Evolutionary conservation across 2,113 vertebrate genomes (phyloP), one percentile per base, ranked within the genome.

Genomic region (Tylochromis polylepis): DNA sequence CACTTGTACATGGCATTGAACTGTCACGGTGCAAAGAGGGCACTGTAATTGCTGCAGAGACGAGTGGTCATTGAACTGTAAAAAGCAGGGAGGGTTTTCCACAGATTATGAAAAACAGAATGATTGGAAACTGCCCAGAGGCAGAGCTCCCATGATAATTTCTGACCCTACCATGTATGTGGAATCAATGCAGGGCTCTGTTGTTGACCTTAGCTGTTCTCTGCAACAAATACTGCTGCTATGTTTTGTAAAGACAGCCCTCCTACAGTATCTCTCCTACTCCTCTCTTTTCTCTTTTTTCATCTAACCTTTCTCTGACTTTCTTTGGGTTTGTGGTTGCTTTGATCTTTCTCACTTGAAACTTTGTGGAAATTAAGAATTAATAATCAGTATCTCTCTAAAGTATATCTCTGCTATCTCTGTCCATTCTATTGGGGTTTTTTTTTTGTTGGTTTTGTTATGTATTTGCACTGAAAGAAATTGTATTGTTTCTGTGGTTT

Each of bases 111-210:
- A 94, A 91, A 93, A 93, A 84, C 85, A 65, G 88, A 89, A 85
- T 82, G 70, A 89, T 87, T 93, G 91, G 91, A 92, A 89, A 89
- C 20, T 82, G 92, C 95, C 91, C 80, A 65, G 58, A 91, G 92
- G 88, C 89, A 85, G 93, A 90, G 92, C 93, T 93, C 93, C 88
- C 88, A 90, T 90, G 87, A 93, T 91, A 22, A 90, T 88, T 86
- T 91, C 65, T 94, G 92, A 93, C 93, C 90, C 91, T 53, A 92
- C 60, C 79, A 77, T 88, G 85, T 90, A 90, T 88, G 86, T 88
- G 84, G 90, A 89, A 94, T 94, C 93, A 93, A 95, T 94, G 79
- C 88, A 38, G 81, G 65, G 80, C 91, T 94, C 87, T 91, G 89
- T 85, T 93, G 83, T 90, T 94, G 92, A 88, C 91, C 90, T 89